Conservation (phyloP, 2,797 vertebrate genomes). For the Pelochelys cantorii region DNA sequence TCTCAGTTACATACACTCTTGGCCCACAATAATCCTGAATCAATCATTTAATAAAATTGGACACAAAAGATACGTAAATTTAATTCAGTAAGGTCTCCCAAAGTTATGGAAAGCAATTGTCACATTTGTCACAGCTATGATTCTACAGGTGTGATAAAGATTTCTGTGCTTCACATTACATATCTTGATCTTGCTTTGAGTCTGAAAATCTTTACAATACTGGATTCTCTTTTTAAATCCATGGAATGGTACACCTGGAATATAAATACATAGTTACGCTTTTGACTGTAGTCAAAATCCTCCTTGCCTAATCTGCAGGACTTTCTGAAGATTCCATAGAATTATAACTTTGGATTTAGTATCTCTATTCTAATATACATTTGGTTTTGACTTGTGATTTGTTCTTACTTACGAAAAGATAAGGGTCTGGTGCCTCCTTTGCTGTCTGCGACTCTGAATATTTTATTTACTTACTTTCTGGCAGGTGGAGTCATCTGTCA, state of each 20-base stretch:
- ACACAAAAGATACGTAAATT: not conserved
- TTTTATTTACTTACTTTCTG: not conserved
- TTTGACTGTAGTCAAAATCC: not conserved
- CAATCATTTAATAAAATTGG: not conserved
- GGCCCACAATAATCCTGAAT: not conserved
- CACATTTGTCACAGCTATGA: accelerated
- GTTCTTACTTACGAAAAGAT: not conserved
- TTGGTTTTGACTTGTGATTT: not conserved
- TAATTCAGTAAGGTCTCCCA: not conserved
- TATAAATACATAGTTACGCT: not conserved
- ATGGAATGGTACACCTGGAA: not conserved
- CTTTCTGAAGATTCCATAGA: not conserved
- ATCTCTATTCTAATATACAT: not conserved
- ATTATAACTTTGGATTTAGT: not conserved
- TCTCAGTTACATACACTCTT: not conserved
- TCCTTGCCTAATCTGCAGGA: not conserved
- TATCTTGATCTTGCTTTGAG: not conserved
- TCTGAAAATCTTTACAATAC: not conserved
- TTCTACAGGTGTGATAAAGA: not conserved
- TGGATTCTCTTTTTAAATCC: accelerated
- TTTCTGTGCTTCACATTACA: not conserved
- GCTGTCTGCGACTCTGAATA: not conserved
- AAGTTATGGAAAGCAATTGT: not conserved
- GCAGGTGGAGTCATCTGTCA: not conserved
- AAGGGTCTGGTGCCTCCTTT: not conserved